phyloP scores from a whole-genome alignment of 2,113 vertebrate species.

The Pholis gunnellus region DNA sequence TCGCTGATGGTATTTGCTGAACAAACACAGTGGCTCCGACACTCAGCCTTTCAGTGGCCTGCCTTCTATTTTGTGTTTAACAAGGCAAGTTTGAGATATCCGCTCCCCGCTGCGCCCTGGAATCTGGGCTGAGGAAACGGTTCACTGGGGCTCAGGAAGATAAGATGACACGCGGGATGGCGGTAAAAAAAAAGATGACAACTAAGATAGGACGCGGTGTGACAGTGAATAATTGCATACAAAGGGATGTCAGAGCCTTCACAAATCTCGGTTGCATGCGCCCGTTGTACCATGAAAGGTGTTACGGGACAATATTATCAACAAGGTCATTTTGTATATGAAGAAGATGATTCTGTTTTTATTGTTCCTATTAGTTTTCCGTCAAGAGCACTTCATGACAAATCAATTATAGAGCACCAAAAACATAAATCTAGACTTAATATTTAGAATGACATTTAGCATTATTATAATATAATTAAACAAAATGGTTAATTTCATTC shows the following conservation, averaged over 20 bases:
- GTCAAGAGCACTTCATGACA: background rate
- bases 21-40: slow-evolving; percentile 43
- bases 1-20: slow-evolving; percentile 41
- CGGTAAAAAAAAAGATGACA: slow-evolving; percentile 48
- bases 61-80: slow-evolving; percentile 58
- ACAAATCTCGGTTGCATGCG: slow-evolving; percentile 34
- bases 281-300: slow-evolving; percentile 20
- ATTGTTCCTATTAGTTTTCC: background rate
- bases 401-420: background rate
- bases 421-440: background rate
- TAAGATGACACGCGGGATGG: slow-evolving; percentile 52
- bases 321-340: slow-evolving; percentile 15
- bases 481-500: background rate
- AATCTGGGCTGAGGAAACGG: slow-evolving; percentile 33
- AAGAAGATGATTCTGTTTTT: slow-evolving; percentile 10
- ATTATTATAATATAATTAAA: slow-evolving; percentile 8
- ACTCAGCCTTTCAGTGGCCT: slow-evolving; percentile 43
- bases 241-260: slow-evolving; percentile 50
- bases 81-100: slow-evolving; percentile 65
- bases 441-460: slow-evolving; percentile 18
- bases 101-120: slow-evolving; percentile 37
- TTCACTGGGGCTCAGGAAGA: slow-evolving; percentile 49
- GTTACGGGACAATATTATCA: slow-evolving; percentile 35
- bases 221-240: slow-evolving; percentile 60
- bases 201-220: slow-evolving; percentile 36